Evolutionary conservation across 2,888 invertebrate species (phyloP).

Genomic region (Ditula angustiorana): DNA sequence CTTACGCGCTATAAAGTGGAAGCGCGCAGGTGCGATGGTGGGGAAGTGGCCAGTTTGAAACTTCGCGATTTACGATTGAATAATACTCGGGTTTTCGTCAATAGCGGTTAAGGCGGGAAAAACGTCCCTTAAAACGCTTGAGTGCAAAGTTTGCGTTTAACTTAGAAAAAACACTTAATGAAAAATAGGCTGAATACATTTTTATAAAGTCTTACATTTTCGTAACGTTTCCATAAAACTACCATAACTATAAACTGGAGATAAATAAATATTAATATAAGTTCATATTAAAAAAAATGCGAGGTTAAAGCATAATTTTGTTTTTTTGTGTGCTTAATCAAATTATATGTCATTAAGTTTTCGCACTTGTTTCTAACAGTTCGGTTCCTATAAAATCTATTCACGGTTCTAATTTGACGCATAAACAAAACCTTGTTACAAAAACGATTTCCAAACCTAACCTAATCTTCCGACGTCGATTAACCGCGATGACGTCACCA

Average conservation of each 20-base stretch:
- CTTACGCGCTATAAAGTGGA: constrained; percentile 44
- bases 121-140: constrained; percentile 18
- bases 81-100: constrained; percentile 36
- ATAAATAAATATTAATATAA: too few species aligned
- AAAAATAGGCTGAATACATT: neutral
- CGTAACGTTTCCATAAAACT: too few species aligned
- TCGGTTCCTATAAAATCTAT: too few species aligned
- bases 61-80: constrained; percentile 41
- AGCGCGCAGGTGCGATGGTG: constrained; percentile 35
- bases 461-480: constrained; percentile 19
- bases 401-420: too few species aligned
- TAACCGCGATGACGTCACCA: constrained; percentile 24
- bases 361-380: too few species aligned
- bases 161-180: neutral
- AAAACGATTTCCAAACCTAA: constrained; percentile 14
- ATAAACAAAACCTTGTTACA: neutral
- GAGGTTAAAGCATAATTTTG: too few species aligned
- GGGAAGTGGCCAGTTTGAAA: constrained; percentile 36
- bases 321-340: too few species aligned
- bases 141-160: constrained; percentile 22
- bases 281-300: too few species aligned
- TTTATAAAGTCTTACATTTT: neutral
- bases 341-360: too few species aligned
- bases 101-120: constrained; percentile 28
- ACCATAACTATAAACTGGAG: too few species aligned